Evolutionary conservation across 2,113 vertebrate species (phyloP), one percentile per base, ranked within the genome.

Genomic region (Xenotilapia caudafasciata): DNA sequence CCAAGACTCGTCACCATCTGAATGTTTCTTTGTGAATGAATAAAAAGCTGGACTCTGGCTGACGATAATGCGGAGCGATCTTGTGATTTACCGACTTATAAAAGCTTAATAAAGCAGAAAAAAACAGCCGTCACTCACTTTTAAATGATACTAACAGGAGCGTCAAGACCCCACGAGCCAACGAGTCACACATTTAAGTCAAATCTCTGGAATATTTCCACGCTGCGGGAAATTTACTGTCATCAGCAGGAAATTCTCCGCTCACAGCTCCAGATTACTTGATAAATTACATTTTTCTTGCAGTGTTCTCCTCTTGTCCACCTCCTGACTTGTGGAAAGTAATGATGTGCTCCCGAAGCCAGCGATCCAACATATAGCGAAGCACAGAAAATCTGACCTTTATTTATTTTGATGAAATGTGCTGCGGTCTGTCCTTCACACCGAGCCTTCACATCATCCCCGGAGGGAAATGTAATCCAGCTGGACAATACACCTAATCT

Each of bases 401-500:
- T 88, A 83, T 89, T 89, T 87, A 58, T 88, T 83, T 73, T 80
- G 17, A 21, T 77, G 83, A 89, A 81, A 89, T 77, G 75, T 28
- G 87, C 91, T 86, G 85, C 86, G 87, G 81, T 86, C 85, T 80
- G 53, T 35, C n/a, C 73, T 83, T 91, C 88, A 88, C 82, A 65
- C 85, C 7, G 31, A 86, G 55, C 60, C 87, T 88, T 91, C 90
- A 85, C 83, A 33, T 80, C 42, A 68, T 89, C 88, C 86, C 88
- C 81, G 2, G 53, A 45, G 88, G 93, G 79, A 58, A 89, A 89
- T 82, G 86, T 88, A 93, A 93, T 86, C 90, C 84, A 84, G 90
- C 92, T 73, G 53, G 83, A 93, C 89, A 89, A 94, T 87, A 81
- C 86, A 85, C 62, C 70, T 90, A 91, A 93, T 92, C 91, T 92